These are phyloP conservation scores for Alcis repandata DNA, from an alignment of 2,888 invertebrate genomes.

Conservation along the genomic window DNA sequence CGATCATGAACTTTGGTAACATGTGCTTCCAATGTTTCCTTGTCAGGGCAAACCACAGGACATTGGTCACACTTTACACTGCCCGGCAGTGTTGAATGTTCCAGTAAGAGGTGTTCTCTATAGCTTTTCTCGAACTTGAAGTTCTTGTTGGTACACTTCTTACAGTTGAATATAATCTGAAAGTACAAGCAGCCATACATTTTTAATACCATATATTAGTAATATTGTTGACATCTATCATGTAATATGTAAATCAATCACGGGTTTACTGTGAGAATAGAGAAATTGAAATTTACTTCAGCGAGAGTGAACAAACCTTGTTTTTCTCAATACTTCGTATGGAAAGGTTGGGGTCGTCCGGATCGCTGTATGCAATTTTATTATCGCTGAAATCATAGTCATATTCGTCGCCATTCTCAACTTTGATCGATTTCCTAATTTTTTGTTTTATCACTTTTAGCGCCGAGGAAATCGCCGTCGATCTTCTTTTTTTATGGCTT, in stretches of 20 bases:
- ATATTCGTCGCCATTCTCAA: constrained; percentile 8
- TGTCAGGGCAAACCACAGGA: constrained; percentile 88
- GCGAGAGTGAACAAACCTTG: constrained; percentile 36
- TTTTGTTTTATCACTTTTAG: constrained; percentile 30
- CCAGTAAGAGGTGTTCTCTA: constrained; percentile 88
- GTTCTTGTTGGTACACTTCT: constrained; percentile 89
- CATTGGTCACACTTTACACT: constrained; percentile 89
- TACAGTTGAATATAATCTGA: constrained; percentile 66
- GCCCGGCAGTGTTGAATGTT: constrained; percentile 88
- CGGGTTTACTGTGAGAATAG: neutral
- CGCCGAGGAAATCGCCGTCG: neutral
- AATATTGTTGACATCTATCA: neutral
- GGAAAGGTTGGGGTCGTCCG: constrained; percentile 36
- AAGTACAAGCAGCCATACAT: neutral
- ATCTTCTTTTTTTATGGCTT: neutral
- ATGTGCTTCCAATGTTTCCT: constrained; percentile 88
- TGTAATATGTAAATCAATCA: neutral
- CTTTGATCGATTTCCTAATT: constrained; percentile 29
- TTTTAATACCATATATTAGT: neutral
- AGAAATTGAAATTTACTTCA: neutral
- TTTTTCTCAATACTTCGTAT: constrained; percentile 17
- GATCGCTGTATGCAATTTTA: constrained; percentile 20
- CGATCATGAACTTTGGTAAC: constrained; percentile 87
- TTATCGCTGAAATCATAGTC: neutral
- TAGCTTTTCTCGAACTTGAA: constrained; percentile 90